Evolutionary conservation across 2,113 vertebrate species (phyloP), one percentile per base, ranked within the genome.

Genomic region (Halichoerus grypus): DNA sequence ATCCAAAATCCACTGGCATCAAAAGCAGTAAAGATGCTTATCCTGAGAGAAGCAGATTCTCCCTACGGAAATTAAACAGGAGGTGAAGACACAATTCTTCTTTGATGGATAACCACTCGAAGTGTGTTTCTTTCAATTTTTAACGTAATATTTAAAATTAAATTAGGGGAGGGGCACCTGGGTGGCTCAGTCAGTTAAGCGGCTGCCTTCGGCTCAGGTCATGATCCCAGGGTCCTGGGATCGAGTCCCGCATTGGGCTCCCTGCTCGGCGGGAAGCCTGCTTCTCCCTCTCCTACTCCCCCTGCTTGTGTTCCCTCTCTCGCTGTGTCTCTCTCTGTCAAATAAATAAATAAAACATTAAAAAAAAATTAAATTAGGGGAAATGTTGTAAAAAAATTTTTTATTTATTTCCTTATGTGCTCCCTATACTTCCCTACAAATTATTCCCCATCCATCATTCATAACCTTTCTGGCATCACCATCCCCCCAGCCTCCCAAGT

Each of bases 31-130:
- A 74, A 74, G 33, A 69, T 79, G 31, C 74, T 94, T 93, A 85
- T 81, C 59, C 49, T 51, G 77, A 84, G 79, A 97, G 83, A 97
- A 95, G 92, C 36, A 81, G 59, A 95, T 95, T 88, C 61, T 94
- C 82, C 57, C 84, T 77, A 39, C 86, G 88, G 46, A 55, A 93
- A 97, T 93, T 51, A 95, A n/a, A 72, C 31, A 81, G 69, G 76
- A 77, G 24, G 85, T 74, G 59, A 91, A 96, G 84, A 95, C 85
- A 95, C 69, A 96, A 26, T 74, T 74, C 88, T 95, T 96, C 88
- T 96, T 91, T 57, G 21, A 65, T 22, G 71, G 72, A 91, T 84
- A 96, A 86, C 53, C 85, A 97, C 18, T 93, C 94, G 72, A 84
- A 95, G 77, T 71, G 13, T 76, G 28, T 81, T 97, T 95, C 95